Conservation (phyloP, 2,888 invertebrate species). For the Polyommatus iphigenia region DNA sequence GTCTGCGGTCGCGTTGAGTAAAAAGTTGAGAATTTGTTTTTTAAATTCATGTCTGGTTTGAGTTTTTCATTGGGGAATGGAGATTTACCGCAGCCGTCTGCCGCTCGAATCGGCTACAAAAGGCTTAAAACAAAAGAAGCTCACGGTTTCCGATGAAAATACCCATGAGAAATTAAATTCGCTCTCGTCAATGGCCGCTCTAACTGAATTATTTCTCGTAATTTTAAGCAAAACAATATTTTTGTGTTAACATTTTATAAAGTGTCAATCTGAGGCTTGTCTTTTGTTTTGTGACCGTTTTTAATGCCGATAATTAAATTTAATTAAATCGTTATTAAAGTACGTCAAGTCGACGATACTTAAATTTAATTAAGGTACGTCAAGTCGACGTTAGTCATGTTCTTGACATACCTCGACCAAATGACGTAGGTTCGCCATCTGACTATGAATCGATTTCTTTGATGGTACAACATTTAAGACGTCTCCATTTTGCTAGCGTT, state of each 20-base stretch:
- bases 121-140: constrained; percentile 15
- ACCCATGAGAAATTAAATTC: constrained; percentile 15
- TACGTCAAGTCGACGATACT: background rate
- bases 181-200: background rate
- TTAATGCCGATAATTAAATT: background rate
- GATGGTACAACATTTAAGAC: too few species aligned
- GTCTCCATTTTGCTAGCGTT: background rate
- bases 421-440: too few species aligned
- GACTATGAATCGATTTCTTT: too few species aligned
- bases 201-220: background rate
- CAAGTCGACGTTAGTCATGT: too few species aligned
- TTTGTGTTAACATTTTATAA: background rate
- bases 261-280: background rate
- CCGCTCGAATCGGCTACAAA: constrained; percentile 1
- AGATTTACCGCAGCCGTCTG: background rate
- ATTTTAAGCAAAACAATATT: background rate
- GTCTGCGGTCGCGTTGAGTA: background rate
- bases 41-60: constrained; percentile 6
- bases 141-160: background rate
- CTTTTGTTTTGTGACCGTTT: background rate
- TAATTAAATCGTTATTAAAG: background rate
- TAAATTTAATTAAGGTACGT: background rate
- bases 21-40: constrained; percentile 11
- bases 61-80: background rate
- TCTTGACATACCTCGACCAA: too few species aligned